A percentile compares a stretch with the other conserved stretches of the same genome.
phyloP scores from a whole-genome alignment of 2,797 vertebrate species.

The Naso thynnoides region DNA sequence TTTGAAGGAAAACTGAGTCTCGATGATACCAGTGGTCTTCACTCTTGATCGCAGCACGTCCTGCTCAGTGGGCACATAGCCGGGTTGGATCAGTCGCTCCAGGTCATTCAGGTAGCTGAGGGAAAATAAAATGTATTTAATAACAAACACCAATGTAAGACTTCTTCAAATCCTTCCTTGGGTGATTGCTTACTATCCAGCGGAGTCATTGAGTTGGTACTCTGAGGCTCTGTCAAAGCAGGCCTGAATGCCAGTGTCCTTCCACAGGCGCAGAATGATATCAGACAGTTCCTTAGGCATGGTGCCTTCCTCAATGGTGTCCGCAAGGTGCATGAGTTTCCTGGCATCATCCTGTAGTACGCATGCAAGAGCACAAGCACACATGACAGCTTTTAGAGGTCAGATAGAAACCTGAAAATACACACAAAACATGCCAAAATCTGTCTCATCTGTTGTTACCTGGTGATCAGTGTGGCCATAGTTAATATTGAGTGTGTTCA shows the following conservation, averaged over 20 bases:
- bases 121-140: neutral
- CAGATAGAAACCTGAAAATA: neutral
- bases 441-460: conserved; percentile 73
- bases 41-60: conserved; percentile 96
- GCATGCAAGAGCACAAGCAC: neutral
- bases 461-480: conserved; percentile 91
- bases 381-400: neutral
- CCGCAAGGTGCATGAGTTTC: conserved; percentile 94
- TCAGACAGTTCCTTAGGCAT: conserved; percentile 98
- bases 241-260: conserved; percentile 93
- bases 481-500: conserved; percentile 92
- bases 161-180: neutral
- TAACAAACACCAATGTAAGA: neutral
- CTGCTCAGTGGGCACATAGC: conserved; percentile 97
- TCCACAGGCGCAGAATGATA: conserved; percentile 95
- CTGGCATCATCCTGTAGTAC: conserved; percentile 91
- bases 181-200: conserved; percentile 90
- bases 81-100: conserved; percentile 91
- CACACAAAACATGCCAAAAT: neutral
- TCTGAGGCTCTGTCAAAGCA: conserved; percentile 96
- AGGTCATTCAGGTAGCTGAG: conserved; percentile 94
- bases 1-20: conserved; percentile 95
- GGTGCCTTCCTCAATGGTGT: conserved; percentile 96
- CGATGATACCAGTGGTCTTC: conserved; percentile 98
- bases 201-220: conserved; percentile 98